A percentile compares a stretch with the other conserved stretches of the same genome.
Conservation (phyloP, 2,888 invertebrate species). For the Sialis lutaria region DNA sequence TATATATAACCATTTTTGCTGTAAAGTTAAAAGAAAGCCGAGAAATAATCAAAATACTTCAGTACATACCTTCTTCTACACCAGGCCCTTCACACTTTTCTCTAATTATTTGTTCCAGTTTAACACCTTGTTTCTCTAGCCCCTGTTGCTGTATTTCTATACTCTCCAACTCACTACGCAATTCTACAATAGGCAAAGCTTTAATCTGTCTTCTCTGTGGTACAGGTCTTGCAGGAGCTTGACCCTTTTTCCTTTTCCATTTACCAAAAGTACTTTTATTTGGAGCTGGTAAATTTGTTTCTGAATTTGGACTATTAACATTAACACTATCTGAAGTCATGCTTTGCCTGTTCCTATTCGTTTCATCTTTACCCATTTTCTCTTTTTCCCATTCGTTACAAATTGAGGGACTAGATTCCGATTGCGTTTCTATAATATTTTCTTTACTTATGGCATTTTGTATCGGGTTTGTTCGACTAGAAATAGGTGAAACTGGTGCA, state of each 20-base stretch:
- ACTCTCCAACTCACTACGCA: conserved; percentile 54
- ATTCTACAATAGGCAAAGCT: conserved; percentile 39
- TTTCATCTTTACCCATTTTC: conserved; percentile 38
- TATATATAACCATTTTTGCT: too few species aligned
- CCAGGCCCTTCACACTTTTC: conserved; percentile 51
- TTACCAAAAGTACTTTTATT: conserved; percentile 48
- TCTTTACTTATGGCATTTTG: not conserved
- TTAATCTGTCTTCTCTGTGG: conserved; percentile 47
- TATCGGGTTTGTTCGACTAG: not conserved
- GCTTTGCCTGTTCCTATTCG: conserved; percentile 34
- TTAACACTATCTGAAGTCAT: conserved; percentile 9
- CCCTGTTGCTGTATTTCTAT: conserved; percentile 80
- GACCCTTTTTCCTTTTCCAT: conserved; percentile 63
- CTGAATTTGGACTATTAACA: not conserved
- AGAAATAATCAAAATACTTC: conserved; percentile 2
- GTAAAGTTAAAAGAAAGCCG: not conserved
- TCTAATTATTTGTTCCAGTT: conserved; percentile 75
- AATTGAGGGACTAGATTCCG: not conserved
- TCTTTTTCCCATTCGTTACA: conserved; percentile 30
- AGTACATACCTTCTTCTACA: conserved; percentile 18
- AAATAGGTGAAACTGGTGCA: not conserved
- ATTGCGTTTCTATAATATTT: not conserved
- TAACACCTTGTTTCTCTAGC: conserved; percentile 78
- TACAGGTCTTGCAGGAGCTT: conserved; percentile 61
- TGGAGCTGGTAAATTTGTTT: conserved; percentile 15